phyloP scores from a whole-genome alignment of 2,797 vertebrate species.

The Lycodopsis pacificus region DNA sequence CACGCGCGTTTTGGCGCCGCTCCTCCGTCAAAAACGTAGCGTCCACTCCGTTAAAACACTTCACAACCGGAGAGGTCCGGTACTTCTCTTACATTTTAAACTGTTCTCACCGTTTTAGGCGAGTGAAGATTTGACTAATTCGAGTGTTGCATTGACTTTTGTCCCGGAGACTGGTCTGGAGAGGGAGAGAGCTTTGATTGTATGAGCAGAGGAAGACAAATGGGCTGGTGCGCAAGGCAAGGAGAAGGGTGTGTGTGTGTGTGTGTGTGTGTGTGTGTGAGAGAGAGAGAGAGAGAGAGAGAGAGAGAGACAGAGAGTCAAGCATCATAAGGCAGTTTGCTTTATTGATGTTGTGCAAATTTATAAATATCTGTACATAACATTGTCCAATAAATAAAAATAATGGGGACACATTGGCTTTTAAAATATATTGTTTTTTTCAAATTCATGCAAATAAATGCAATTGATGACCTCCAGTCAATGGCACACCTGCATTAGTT shows the following conservation, averaged over 20 bases:
- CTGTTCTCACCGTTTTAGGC: neutral
- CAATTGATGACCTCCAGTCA: neutral
- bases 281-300: conserved; percentile 8
- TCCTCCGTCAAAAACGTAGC: neutral
- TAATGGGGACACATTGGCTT: neutral
- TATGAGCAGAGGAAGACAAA: conserved; percentile 20
- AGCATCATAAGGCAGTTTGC: neutral
- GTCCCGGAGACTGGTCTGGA: neutral
- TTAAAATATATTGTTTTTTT: neutral
- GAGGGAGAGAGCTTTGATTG: conserved; percentile 3
- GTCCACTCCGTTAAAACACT: neutral
- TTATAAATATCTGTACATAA: neutral
- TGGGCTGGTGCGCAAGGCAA: conserved; percentile 1
- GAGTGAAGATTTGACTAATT: neutral
- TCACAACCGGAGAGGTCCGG: conserved; percentile 13
- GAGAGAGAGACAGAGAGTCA: conserved; percentile 12
- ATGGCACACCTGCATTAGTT: neutral
- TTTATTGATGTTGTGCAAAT: neutral
- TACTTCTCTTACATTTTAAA: neutral
- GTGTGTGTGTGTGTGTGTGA: conserved; percentile 33
- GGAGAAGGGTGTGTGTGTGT: conserved; percentile 49
- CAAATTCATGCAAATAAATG: neutral
- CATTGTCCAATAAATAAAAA: neutral
- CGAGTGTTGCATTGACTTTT: neutral
- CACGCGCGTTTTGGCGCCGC: conserved; percentile 23